Base-by-base conservation (phyloP, 2,888 invertebrate genomes). In the Drosophila dives region DNA sequence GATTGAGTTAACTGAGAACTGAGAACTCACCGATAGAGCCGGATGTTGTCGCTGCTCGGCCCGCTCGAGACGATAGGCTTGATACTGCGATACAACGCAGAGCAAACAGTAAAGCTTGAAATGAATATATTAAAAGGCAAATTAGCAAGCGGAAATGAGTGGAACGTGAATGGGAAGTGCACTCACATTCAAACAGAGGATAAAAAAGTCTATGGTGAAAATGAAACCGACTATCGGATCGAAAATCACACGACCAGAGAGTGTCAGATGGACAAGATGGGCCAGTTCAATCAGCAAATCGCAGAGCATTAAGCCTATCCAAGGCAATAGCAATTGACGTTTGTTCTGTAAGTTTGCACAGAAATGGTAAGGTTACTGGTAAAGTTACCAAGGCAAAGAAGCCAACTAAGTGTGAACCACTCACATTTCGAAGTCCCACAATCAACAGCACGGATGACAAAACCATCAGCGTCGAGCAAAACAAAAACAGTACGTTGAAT, bases 81-180 rank as follows among this genome's bases (percentile, higher is more conserved):
- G 97, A 91, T 96, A 97, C 92, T 97, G 97, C 6, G 97, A 97
- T 90, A 97, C 95, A 66, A 97, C 97, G 93, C 97, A 97, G 67
- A 97, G 94, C 92, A 97, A 94, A 75, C 96, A 95, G 93, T 97
- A 97, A 42, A 96, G 94, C 97, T 97, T 94, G 53, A 93, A 55
- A 63, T 33, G 4, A 38, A 68, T 54, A 32, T 7, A 49, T 53
- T 42, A 38, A 0, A 12, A n/a, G 23, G 23, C 8, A n/a, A 36
- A 61, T 73, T 36, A 55, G 42, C 11, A 17, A 34, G 5, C 48
- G 42, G 26, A 56, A 49, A 20, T 45, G 15, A 15, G 23, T 45
- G 23, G 15, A 45, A 45, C 8, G 48, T 2, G 3, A 36, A 17
- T 12, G 10, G 12, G 15, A 53, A 15, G 0, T 15, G 3, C 12